Evolutionary conservation across 2,797 vertebrate genomes (phyloP).

Genomic region (Perodicticus potto): DNA sequence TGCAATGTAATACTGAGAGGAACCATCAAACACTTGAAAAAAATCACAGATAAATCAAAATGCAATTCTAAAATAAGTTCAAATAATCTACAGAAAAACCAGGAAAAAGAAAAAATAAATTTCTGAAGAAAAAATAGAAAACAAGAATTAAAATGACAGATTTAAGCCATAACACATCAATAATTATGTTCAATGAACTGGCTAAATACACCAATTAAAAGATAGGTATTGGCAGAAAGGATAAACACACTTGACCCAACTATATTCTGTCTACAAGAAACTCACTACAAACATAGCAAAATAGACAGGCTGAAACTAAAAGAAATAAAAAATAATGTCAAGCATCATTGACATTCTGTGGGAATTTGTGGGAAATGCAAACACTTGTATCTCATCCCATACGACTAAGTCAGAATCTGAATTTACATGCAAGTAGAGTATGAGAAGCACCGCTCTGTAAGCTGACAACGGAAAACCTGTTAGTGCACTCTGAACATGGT

Average conservation of each 20-base stretch:
- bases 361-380: background rate
- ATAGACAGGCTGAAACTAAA: background rate
- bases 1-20: background rate
- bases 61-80: background rate
- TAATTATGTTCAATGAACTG: background rate
- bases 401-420: background rate
- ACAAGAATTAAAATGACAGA: background rate
- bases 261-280: background rate
- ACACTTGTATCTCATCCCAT: background rate
- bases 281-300: background rate
- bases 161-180: background rate
- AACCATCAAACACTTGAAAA: background rate
- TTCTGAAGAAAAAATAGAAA: background rate
- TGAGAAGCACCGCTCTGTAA: background rate
- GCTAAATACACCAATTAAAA: background rate
- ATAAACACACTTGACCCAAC: background rate
- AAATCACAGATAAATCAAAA: background rate
- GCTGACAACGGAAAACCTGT: background rate
- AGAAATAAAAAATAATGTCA: background rate
- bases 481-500: background rate
- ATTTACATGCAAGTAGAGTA: background rate
- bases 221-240: background rate
- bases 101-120: background rate
- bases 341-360: background rate
- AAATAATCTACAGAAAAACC: background rate